Base-by-base conservation (phyloP, 2,113 vertebrate species). In the Oenanthe oenanthe region DNA sequence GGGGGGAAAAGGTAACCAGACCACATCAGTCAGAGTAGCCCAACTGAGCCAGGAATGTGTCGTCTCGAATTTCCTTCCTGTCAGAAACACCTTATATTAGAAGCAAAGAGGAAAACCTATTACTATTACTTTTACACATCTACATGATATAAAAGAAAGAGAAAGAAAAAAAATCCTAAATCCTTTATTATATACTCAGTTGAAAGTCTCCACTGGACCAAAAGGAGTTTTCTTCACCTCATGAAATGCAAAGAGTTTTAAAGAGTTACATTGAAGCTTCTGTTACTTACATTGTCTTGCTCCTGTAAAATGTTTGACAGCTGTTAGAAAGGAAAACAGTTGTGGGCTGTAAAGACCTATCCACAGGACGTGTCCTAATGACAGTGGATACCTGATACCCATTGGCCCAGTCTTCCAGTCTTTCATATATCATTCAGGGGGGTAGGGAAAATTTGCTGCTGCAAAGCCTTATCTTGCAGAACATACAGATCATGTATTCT, bases 141-240 rank as follows among this genome's bases (percentile, higher is more conserved):
- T 95, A 83, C 88, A 72, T 86, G 21, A 43, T 76, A 87, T 54
- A 82, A 92, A 93, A 78, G 19, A 34, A 14, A 86, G 25, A 74
- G 58, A 82, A 56, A 56, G 38, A 71, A 83, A 92, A 86, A 86
- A 85, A 61, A 42, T 42, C 40, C 40, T 42, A 42, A 42, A 34
- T 51, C 16, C 2, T 73, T 50, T 89, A 47, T 85, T 73, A 79
- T 72, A 51, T 11, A 85, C 34, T 85, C 12, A 14, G 48, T 60
- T 88, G 65, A 92, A 84, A 75, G 34, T 81, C 51, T 86, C 36
- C 45, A 45, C 45, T 92, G 71, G 62, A 84, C 72, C 40, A 86
- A 87, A 86, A 93, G 45, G 56, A 36, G 17, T 94, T 93, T 92
- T 95, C 83, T 84, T 88, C 78, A 91, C 85, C 84, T 95, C 74